Percentiles rank a stretch among this genome's conserved stretches.
These are phyloP conservation scores for Pocillopora grandis DNA, from an alignment of 92 coral and sea anemone genomes.

Conservation along the genomic window DNA sequence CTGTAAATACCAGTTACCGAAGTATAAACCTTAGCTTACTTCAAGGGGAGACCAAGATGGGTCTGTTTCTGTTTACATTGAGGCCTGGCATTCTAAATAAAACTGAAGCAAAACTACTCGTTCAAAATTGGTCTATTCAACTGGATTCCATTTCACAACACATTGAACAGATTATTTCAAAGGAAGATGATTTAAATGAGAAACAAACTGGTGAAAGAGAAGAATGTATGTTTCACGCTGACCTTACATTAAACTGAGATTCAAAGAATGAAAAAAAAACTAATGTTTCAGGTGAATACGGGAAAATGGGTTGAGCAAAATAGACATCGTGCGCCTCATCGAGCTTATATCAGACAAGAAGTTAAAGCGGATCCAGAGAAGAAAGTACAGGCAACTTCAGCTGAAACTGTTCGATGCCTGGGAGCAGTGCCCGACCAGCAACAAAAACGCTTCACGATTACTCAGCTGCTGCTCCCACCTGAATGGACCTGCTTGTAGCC, in stretches of 20 bases:
- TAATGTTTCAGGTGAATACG: not conserved
- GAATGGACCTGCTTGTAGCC: too few species aligned
- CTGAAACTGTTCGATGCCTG: too few species aligned
- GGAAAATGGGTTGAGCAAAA: too few species aligned
- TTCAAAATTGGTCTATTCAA: slow-evolving; percentile 2
- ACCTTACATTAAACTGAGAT: slow-evolving; percentile 3
- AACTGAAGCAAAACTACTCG: slow-evolving; percentile 16
- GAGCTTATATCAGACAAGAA: too few species aligned
- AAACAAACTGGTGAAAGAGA: slow-evolving; percentile 36
- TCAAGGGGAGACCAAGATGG: slow-evolving; percentile 42
- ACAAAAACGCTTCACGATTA: too few species aligned
- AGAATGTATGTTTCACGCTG: slow-evolving; percentile 60
- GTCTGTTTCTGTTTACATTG: slow-evolving; percentile 47
- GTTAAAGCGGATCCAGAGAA: not conserved
- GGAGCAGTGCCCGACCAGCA: too few species aligned
- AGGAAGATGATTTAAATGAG: slow-evolving; percentile 27
- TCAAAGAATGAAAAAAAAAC: not conserved
- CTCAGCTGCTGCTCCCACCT: too few species aligned
- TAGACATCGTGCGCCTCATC: too few species aligned
- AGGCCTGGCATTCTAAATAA: slow-evolving; percentile 31
- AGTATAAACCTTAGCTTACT: slow-evolving; percentile 47
- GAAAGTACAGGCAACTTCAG: too few species aligned
- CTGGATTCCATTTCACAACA: not conserved
- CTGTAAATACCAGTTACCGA: slow-evolving; percentile 55
- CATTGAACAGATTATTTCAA: not conserved